These are phyloP conservation scores for Aphaenogaster rudis DNA, from an alignment of 1,140 invertebrate species.

Conservation along the genomic window DNA sequence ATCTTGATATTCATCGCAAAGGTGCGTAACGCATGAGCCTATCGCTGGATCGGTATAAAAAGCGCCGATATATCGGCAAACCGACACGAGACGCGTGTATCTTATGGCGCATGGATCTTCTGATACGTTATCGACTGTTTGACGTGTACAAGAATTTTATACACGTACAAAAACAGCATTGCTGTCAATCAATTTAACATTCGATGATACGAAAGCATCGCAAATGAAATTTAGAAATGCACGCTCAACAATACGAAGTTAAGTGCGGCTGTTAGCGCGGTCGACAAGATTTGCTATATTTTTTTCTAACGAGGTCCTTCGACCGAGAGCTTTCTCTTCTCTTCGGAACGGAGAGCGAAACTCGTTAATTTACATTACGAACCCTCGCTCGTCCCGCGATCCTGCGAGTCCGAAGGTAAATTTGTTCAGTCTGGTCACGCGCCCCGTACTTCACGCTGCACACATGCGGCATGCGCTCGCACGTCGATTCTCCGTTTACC, in stretches of 20 bases:
- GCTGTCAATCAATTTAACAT: background rate
- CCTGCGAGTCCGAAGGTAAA: constrained; percentile 70
- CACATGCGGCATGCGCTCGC: constrained; percentile 50
- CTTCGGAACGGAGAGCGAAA: constrained; percentile 1
- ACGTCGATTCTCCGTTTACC: constrained; percentile 73
- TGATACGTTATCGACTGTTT: constrained; percentile 45
- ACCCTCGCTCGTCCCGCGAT: constrained; percentile 36
- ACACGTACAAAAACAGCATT: background rate
- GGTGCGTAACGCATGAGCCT: constrained; percentile 69
- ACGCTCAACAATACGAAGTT: background rate
- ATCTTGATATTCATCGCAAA: constrained; percentile 70
- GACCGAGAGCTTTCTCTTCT: background rate
- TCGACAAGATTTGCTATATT: background rate
- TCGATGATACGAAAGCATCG: background rate
- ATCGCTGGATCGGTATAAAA: constrained; percentile 72
- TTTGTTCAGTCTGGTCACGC: constrained; percentile 79
- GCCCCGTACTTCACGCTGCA: constrained; percentile 58
- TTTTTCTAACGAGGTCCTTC: background rate
- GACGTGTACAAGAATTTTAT: background rate
- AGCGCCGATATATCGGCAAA: constrained; percentile 49
- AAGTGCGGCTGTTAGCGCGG: background rate
- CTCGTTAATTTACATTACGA: constrained; percentile 74
- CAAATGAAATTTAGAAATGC: background rate
- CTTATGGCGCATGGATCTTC: constrained; percentile 2
- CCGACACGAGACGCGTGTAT: constrained; percentile 49